These are phyloP conservation scores for Lophius americanus DNA, from an alignment of 2,797 vertebrate species.

Conservation along the genomic window DNA sequence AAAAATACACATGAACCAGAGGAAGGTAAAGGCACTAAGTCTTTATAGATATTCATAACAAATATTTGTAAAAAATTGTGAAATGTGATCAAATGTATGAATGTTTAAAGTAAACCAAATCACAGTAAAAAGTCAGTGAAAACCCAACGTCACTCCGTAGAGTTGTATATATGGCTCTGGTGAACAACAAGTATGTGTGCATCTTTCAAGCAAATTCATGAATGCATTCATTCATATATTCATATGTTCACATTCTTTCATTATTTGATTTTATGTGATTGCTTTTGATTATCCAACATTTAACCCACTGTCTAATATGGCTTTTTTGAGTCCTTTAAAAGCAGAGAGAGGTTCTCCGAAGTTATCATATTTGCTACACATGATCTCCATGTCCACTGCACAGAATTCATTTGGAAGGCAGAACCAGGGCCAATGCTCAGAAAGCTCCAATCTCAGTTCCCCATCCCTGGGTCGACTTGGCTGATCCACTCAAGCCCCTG, in stretches of 20 bases:
- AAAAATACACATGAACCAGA: conserved; percentile 31
- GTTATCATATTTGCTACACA: conserved; percentile 43
- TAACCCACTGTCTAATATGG: conserved; percentile 62
- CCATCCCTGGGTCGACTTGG: conserved; percentile 85
- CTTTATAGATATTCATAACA: conserved; percentile 65
- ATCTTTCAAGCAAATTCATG: conserved; percentile 42
- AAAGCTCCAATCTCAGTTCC: conserved; percentile 92
- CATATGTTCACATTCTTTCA: conserved; percentile 52
- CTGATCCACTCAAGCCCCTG: conserved; percentile 70
- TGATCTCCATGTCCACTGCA: conserved; percentile 38
- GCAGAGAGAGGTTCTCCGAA: conserved; percentile 41
- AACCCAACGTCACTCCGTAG: conserved; percentile 39
- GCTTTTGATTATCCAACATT: conserved; percentile 46
- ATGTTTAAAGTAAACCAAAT: conserved; percentile 48
- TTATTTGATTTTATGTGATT: conserved; percentile 40
- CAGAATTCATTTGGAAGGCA: conserved; percentile 38
- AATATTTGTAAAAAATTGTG: conserved; percentile 58
- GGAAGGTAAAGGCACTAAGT: conserved; percentile 66
- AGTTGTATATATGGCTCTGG: conserved; percentile 61
- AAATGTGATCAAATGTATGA: conserved; percentile 61
- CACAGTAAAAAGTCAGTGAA: conserved; percentile 63
- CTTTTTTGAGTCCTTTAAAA: conserved; percentile 64
- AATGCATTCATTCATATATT: conserved; percentile 38
- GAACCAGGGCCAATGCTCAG: conserved; percentile 69
- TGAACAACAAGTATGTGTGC: conserved; percentile 29